Base-by-base conservation (phyloP, 2,797 vertebrate species). In the Brotula barbata region DNA sequence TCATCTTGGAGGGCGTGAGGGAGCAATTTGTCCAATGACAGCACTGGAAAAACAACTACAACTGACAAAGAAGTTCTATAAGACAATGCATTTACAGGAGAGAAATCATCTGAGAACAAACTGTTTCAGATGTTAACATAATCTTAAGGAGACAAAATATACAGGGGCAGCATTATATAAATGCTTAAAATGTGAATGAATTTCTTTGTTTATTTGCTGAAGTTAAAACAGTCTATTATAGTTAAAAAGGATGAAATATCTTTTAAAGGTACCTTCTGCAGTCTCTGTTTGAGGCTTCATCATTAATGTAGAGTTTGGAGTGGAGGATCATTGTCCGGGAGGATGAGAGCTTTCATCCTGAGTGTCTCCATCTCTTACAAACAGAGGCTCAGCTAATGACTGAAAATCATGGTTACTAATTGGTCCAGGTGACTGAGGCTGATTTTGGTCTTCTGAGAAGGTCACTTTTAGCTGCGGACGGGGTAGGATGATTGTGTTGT, bases 271-370 rank as follows among this genome's bases (percentile, higher is more conserved):
- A 96, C 95, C 94, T 91, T 92, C 88, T 40, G 70, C 43, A 65
- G 58, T 55, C n/a, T 85, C 75, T 45, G 65, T 75, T 55, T 68
- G 48, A 21, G 71, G 65, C 19, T 65, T 81, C 66, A 64, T 83
- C n/a, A n/a, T n/a, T n/a, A n/a, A n/a, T 73, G 88, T 87, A 14
- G 89, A 86, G 58, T 88, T 55, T 0, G 93, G 89, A 3, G 91
- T 92, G 62, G 93, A 93, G 44, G 94, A 93, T 20, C 90, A 79
- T 45, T 78, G 81, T 57, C 88, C 88, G 8, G 86, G 70, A 22
- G 86, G 61, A 46, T 72, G 17, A 0, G 49, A 44, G 64, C 54
- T 69, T 59, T 50, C 65, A 50, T 71, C 58, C 34, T 58, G 55
- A 34, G 15, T 16, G 5, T 3, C 28, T 64, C 10, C 63, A 7